phyloP scores from a whole-genome alignment of 1,140 invertebrate species.

The Pectinophora gossypiella region DNA sequence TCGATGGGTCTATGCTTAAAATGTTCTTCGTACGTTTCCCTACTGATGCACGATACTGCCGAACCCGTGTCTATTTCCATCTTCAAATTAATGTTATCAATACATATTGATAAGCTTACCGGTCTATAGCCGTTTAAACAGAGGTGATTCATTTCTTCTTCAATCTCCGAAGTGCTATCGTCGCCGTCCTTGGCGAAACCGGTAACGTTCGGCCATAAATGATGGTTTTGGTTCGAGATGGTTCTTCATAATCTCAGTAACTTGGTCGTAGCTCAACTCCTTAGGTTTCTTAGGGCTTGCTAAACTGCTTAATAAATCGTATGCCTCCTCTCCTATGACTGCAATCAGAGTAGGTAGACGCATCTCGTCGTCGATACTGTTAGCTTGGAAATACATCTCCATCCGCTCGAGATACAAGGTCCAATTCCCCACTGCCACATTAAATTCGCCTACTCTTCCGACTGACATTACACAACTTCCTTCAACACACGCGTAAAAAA shows the following conservation, averaged over 20 bases:
- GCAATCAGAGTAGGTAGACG: neutral
- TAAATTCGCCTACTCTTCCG: neutral
- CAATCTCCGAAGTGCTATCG: neutral
- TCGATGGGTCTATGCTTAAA: neutral
- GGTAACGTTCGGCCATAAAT: neutral
- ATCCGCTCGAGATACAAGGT: neutral
- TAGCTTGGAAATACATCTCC: neutral
- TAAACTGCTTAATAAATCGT: neutral
- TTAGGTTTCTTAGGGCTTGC: neutral
- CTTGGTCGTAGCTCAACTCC: neutral
- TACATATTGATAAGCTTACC: neutral
- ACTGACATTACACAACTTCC: neutral
- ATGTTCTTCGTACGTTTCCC: neutral
- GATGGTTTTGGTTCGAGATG: neutral
- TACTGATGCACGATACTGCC: constrained; percentile 1
- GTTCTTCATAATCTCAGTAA: neutral
- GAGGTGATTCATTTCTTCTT: neutral
- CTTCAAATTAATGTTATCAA: neutral
- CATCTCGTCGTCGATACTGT: neutral
- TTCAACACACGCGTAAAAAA: no score
- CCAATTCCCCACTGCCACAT: neutral
- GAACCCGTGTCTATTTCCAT: constrained; percentile 5
- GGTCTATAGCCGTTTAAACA: neutral
- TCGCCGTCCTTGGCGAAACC: no score
- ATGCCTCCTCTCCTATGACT: neutral